Base-by-base conservation (phyloP, 2,797 vertebrate species). In the Antrozous pallidus region DNA sequence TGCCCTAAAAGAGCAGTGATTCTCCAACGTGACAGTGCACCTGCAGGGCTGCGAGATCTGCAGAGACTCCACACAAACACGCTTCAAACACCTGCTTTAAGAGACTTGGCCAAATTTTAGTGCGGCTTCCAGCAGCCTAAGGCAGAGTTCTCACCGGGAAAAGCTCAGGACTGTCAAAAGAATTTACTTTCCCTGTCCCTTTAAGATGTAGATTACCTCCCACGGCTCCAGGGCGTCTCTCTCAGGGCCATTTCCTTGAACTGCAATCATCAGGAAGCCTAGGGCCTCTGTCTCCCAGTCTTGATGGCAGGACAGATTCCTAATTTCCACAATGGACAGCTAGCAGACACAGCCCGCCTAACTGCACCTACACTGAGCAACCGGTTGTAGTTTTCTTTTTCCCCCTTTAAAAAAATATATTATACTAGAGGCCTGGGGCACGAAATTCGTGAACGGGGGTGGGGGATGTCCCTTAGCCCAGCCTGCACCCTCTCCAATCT, bases 21-120 rank as follows among this genome's bases (percentile, higher is more conserved):
- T 95, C 88, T 93, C 71, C 89, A 54, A 79, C 36, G 58, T 95
- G 38, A 56, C 69, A 61, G n/a, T 85, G 20, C 54, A 91, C 42
- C 8, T 38, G 33, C 28, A 75, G 67, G 20, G 42, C 71, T 70
- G 47, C 58, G 42, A 77, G 45, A 83, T 51, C 38, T 86, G 42
- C 36, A 88, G 82, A 92, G 90, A 31, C 49, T 49, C 14, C 2
- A 74, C 47, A 90, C 31, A 74, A 28, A 80, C 33, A 69, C 6
- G 80, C 40, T 73, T 81, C 78, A 85, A 95, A 93, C 42, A 40
- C 33, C 54, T 81, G 36, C 22, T 40, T 12, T 77, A 61, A 79
- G 36, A 83, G 36, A 56, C 56, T 77, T 88, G 67, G 54, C 61
- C 38, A 78, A 88, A 74, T 42, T 56, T 67, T 69, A 79, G 22